Base-by-base conservation (phyloP, 2,113 vertebrate genomes). In the Marmota flaviventris region DNA sequence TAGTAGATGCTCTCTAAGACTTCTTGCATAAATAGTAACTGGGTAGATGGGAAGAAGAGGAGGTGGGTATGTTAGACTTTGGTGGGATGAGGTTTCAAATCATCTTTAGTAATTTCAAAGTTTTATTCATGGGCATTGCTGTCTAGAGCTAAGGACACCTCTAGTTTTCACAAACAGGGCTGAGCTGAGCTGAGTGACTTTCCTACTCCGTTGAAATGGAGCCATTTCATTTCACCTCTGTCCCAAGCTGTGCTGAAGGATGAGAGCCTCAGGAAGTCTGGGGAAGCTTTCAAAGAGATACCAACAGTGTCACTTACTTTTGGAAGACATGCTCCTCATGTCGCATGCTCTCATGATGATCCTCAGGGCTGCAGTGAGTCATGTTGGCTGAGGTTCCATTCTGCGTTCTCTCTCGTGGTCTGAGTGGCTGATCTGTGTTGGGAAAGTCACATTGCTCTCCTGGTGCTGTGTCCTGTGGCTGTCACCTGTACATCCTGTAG, bases 401-500 rank as follows among this genome's bases (percentile, higher is more conserved):
- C 63, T 24, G 4, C 17, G 0, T 17, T 72, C 8, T 0, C 16
- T 78, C 20, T 7, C 0, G 5, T 65, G 32, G 42, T 85, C 45
- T 53, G 20, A 32, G 27, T 32, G 45, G 8, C 45, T 20, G n/a
- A 13, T 48, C 37, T 53, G 25, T 51, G 53, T 27, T 56, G 45
- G 20, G 29, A n/a, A 63, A 32, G 53, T 82, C 65, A 17, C 42
- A 34, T 70, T 22, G 56, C 27, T n/a, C 45, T 42, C 16, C 85
- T 3, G 61, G 63, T 56, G 69, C 51, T 75, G 7, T 79, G 51
- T 86, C 14, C 75, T 81, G 69, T 42, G 27, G 34, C 77, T 84
- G 18, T 93, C 93, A 94, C 73, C 94, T 77, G 63, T 48, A 82
- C 34, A 39, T 72, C n/a, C 78, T 96, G 67, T 77, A 37, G 25